Percentiles rank a stretch among this genome's conserved stretches.
These are phyloP conservation scores for Mobula hypostoma DNA, from an alignment of 2,113 vertebrate species.

Conservation along the genomic window DNA sequence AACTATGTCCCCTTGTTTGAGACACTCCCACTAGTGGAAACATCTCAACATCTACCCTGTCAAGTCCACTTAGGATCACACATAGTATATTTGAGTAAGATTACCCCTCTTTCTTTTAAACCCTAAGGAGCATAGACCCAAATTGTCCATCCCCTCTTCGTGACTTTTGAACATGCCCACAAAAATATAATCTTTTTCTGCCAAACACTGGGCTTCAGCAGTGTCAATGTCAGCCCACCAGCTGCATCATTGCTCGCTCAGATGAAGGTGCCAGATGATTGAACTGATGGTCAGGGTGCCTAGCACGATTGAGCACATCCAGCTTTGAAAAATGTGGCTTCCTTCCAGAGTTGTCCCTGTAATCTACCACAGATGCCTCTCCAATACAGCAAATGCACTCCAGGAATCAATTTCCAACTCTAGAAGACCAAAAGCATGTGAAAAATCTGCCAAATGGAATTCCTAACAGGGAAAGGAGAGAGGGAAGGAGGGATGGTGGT, in stretches of 20 bases:
- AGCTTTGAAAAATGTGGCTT: conserved; percentile 8
- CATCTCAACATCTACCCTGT: no score
- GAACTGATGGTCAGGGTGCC: not conserved
- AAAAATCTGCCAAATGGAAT: not conserved
- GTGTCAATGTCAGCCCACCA: not conserved
- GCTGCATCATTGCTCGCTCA: not conserved
- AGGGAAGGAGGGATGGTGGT: no score
- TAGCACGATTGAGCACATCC: not conserved
- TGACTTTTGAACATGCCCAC: no score
- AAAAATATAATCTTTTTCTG: not conserved
- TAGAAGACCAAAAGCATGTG: not conserved
- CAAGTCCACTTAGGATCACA: no score
- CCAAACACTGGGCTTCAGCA: not conserved
- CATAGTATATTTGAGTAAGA: no score
- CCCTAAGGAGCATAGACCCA: no score
- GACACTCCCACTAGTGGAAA: no score
- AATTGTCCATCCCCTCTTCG: no score
- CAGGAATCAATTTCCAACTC: not conserved
- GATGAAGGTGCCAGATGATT: not conserved
- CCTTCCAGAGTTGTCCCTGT: not conserved
- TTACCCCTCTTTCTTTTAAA: no score
- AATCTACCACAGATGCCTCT: conserved; percentile 15
- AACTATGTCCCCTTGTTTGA: no score
- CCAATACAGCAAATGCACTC: not conserved
- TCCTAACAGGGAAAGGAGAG: not conserved